Evolutionary conservation across 2,888 invertebrate species (phyloP).

Genomic region (Drosophila meridionalis): DNA sequence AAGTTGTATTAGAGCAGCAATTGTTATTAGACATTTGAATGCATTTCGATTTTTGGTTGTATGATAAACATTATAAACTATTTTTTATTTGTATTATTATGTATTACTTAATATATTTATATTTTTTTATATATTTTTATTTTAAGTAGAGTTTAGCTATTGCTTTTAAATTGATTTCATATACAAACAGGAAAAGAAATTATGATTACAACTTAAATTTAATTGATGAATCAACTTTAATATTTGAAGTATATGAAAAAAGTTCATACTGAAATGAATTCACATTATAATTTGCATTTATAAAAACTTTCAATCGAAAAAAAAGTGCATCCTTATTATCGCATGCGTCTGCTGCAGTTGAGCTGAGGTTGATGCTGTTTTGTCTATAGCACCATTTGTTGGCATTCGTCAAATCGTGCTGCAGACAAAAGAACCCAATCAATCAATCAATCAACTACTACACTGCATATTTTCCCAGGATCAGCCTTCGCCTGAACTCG

Average conservation of each 20-base stretch:
- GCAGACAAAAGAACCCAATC: constrained; percentile 1
- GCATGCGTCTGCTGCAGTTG: background rate
- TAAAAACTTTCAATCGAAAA: background rate
- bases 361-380: background rate
- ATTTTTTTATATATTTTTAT: no score
- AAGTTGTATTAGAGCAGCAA: background rate
- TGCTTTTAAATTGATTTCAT: no score
- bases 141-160: no score
- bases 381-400: background rate
- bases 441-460: background rate
- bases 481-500: constrained; percentile 48
- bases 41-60: background rate
- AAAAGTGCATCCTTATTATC: background rate
- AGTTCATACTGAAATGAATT: background rate
- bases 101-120: no score
- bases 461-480: constrained; percentile 35
- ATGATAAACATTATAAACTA: no score
- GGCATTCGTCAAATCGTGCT: background rate
- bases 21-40: background rate
- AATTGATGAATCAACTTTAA: background rate
- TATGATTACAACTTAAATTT: background rate
- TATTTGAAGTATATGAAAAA: background rate
- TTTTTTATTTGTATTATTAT: no score
- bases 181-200: no score
- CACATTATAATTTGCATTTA: background rate